Evolutionary conservation across 2,888 invertebrate genomes (phyloP).

Genomic region (Limnephilus marmoratus): DNA sequence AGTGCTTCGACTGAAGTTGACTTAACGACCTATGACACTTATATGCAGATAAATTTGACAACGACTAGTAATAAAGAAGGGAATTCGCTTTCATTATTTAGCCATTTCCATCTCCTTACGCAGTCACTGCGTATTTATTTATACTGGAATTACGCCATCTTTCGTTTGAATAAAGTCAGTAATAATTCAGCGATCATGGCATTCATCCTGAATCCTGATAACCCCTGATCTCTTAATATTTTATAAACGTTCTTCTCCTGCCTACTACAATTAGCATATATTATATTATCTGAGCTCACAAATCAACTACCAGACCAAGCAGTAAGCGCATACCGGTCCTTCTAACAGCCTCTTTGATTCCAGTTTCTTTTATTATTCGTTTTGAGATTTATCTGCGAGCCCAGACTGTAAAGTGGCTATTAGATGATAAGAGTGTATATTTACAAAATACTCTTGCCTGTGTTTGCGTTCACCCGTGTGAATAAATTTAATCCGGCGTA

Average conservation of each 20-base stretch:
- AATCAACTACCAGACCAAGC: not conserved
- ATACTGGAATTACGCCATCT: not conserved
- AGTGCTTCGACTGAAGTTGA: not conserved
- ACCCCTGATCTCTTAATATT: slow-evolving; percentile 28
- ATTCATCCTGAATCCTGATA: not conserved
- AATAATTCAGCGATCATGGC: slow-evolving; percentile 12
- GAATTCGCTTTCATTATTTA: not conserved
- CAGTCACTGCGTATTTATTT: not conserved
- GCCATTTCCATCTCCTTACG: not conserved
- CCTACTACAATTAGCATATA: slow-evolving; percentile 28
- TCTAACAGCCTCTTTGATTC: slow-evolving; percentile 21
- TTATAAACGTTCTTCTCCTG: not conserved
- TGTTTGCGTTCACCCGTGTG: not conserved
- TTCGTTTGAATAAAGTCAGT: not conserved
- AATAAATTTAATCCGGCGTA: not conserved
- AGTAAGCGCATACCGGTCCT: slow-evolving; percentile 10
- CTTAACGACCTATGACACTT: not conserved
- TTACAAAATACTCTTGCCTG: not conserved
- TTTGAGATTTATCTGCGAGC: slow-evolving; percentile 26
- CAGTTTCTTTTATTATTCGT: slow-evolving; percentile 3
- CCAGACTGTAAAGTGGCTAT: slow-evolving; percentile 13
- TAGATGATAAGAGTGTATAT: not conserved
- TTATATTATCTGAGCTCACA: not conserved
- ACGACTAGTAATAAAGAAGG: not conserved
- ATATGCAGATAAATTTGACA: not conserved